Conservation (phyloP, 2,113 vertebrate genomes). For the Trichomycterus rosablanca region DNA sequence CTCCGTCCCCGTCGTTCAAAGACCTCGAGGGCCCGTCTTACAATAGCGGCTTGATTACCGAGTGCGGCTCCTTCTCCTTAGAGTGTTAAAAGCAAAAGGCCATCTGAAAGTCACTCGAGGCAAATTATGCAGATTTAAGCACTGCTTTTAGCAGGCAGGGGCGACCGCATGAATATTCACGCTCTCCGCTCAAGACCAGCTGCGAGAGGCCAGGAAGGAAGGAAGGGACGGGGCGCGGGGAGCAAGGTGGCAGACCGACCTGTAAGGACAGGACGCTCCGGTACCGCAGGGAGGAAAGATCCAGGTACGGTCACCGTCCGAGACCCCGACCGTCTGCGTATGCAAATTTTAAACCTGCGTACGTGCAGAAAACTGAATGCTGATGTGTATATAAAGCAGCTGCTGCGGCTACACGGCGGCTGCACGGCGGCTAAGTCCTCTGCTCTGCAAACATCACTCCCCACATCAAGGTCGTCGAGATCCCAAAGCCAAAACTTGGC, state of each 20-base stretch:
- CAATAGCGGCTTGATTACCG: conserved; percentile 64
- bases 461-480: conserved; percentile 34
- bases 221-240: conserved; percentile 30
- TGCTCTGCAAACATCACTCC: conserved; percentile 7
- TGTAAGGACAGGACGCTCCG: too few relatives aligned
- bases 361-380: too few relatives aligned
- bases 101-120: conserved; percentile 67
- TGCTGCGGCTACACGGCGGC: too few relatives aligned
- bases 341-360: too few relatives aligned
- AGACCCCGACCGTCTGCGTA: too few relatives aligned
- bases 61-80: conserved; percentile 58
- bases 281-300: too few relatives aligned
- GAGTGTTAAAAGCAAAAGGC: conserved; percentile 62
- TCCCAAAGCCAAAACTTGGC: conserved; percentile 18
- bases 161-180: conserved; percentile 63
- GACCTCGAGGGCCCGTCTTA: conserved; percentile 23
- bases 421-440: neutral
- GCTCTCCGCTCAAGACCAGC: conserved; percentile 49
- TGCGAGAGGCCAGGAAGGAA: conserved; percentile 45
- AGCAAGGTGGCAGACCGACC: conserved; percentile 50
- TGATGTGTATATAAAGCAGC: too few relatives aligned
- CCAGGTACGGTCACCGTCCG: too few relatives aligned
- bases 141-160: conserved; percentile 57
- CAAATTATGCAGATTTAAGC: conserved; percentile 70
- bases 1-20: conserved; percentile 24